Evolutionary conservation across 1,140 invertebrate species (phyloP).

Genomic region (Cotesia typhae): DNA sequence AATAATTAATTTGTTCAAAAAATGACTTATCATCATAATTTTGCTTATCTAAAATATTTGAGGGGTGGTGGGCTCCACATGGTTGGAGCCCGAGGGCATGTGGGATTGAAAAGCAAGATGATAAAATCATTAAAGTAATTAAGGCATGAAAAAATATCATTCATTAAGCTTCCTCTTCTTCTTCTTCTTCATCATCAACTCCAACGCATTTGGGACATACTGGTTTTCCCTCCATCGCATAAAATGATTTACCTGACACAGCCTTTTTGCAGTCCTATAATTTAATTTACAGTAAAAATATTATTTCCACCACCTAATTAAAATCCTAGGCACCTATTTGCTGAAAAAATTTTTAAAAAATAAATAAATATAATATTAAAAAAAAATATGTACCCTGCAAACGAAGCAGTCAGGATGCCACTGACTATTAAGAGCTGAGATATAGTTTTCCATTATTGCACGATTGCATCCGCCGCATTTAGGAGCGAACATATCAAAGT

Average conservation of each 20-base stretch:
- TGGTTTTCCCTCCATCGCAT: constrained; percentile 92
- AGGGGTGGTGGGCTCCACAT: constrained; percentile 43
- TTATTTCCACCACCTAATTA: neutral
- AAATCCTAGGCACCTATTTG: neutral
- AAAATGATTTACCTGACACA: constrained; percentile 93
- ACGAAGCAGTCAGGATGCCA: constrained; percentile 99
- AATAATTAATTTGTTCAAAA: neutral
- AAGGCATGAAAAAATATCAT: constrained; percentile 32
- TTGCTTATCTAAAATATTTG: neutral
- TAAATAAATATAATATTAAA: constrained; percentile 34
- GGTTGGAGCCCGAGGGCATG: constrained; percentile 47
- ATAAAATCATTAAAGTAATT: neutral
- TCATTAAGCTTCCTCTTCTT: constrained; percentile 55
- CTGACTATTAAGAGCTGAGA: constrained; percentile 95
- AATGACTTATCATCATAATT: neutral
- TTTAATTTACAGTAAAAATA: constrained; percentile 2
- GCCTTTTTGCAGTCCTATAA: constrained; percentile 91
- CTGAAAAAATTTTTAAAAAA: constrained; percentile 7
- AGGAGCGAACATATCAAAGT: constrained; percentile 98
- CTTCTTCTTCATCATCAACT: constrained; percentile 86
- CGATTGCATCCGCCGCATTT: constrained; percentile 97
- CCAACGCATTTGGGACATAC: constrained; percentile 90
- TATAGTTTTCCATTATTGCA: constrained; percentile 99
- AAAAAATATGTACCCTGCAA: constrained; percentile 88
- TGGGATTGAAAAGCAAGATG: constrained; percentile 5